phyloP scores from a whole-genome alignment of 2,888 invertebrate genomes.

The Xestia rhomboidea region DNA sequence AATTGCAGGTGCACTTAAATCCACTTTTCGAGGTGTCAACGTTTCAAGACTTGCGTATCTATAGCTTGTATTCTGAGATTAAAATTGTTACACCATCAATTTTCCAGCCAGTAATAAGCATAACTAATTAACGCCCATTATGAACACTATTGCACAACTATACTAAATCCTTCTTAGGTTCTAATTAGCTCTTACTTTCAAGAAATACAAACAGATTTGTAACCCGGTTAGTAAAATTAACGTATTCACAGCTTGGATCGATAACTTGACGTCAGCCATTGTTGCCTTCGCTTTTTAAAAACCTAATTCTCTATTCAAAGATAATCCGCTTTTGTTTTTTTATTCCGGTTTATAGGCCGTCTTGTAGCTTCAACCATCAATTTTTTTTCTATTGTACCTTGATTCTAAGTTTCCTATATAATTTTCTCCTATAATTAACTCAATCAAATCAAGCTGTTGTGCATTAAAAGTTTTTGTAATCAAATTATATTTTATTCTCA shows the following conservation, averaged over 20 bases:
- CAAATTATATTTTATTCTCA: slow-evolving; percentile 19
- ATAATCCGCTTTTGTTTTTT: slow-evolving; percentile 23
- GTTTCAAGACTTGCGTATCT: not conserved
- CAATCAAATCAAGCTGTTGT: slow-evolving; percentile 34
- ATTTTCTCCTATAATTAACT: slow-evolving; percentile 40
- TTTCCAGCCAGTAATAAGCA: not conserved
- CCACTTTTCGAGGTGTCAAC: not conserved
- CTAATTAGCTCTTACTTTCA: slow-evolving; percentile 65
- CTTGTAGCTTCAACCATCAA: not conserved
- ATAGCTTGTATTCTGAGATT: not conserved
- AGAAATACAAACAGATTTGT: slow-evolving; percentile 46
- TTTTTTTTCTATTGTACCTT: slow-evolving; percentile 7
- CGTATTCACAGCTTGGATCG: slow-evolving; percentile 34
- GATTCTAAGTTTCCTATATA: slow-evolving; percentile 19
- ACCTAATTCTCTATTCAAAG: slow-evolving; percentile 23
- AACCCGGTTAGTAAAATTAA: slow-evolving; percentile 54
- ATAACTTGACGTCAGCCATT: slow-evolving; percentile 43
- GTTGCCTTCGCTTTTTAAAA: slow-evolving; percentile 38
- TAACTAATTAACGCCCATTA: slow-evolving; percentile 29
- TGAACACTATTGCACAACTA: slow-evolving; percentile 30
- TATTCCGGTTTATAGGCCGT: not conserved
- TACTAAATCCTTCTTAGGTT: slow-evolving; percentile 29
- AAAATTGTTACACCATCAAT: slow-evolving; percentile 2
- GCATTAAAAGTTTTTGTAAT: slow-evolving; percentile 23
- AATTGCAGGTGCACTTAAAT: slow-evolving; percentile 12